These are phyloP conservation scores for Acrobasis suavella DNA, from an alignment of 2,888 invertebrate genomes.

Conservation along the genomic window DNA sequence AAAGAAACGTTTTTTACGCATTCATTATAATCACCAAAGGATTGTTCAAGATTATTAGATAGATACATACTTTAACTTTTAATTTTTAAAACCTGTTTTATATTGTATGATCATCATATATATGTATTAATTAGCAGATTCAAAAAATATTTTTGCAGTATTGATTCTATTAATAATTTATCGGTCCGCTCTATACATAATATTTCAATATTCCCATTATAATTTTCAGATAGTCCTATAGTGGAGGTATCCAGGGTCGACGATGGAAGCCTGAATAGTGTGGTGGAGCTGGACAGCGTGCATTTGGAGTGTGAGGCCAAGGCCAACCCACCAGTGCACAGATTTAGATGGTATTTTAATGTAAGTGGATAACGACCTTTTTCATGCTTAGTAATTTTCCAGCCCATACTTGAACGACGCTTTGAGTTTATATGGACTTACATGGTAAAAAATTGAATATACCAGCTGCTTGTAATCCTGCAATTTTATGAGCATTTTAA, in stretches of 20 bases:
- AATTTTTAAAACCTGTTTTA: too few relatives aligned
- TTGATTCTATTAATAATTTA: background rate
- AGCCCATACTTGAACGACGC: too few relatives aligned
- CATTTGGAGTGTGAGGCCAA: constrained; percentile 68
- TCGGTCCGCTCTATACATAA: background rate
- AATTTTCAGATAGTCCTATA: constrained; percentile 71
- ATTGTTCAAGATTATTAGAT: too few relatives aligned
- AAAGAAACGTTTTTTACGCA: too few relatives aligned
- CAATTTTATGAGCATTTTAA: too few relatives aligned
- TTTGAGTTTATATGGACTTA: too few relatives aligned
- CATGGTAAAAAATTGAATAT: too few relatives aligned
- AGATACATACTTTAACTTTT: too few relatives aligned
- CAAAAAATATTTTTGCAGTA: background rate
- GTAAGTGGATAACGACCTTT: constrained; percentile 46
- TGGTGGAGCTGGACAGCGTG: constrained; percentile 68
- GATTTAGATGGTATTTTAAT: constrained; percentile 71
- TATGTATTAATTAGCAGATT: background rate
- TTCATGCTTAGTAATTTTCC: background rate
- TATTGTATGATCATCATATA: too few relatives aligned
- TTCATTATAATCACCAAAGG: too few relatives aligned
- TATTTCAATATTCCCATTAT: constrained; percentile 7
- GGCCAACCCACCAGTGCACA: constrained; percentile 73
- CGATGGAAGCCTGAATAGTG: constrained; percentile 58
- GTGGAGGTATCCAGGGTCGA: constrained; percentile 64
- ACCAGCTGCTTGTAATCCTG: too few relatives aligned